Conservation (phyloP, 2,888 invertebrate genomes). For the Hemistola chrysoprasaria region DNA sequence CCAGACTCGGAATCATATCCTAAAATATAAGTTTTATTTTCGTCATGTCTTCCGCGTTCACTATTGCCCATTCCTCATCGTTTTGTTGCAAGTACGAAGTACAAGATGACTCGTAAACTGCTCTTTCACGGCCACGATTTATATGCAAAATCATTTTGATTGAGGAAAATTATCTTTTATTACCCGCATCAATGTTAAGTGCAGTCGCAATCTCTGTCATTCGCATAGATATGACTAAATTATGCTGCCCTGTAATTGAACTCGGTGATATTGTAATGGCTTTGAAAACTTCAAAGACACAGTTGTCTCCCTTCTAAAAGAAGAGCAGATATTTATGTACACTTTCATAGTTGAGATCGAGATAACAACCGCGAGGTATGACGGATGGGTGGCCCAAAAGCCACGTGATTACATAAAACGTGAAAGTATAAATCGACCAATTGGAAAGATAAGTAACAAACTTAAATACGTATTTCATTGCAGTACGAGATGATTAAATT, state of each 20-base stretch:
- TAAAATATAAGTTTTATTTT: slow-evolving; percentile 28
- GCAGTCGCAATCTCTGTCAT: slow-evolving; percentile 23
- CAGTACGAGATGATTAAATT: slow-evolving; percentile 37
- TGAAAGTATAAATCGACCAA: slow-evolving; percentile 68
- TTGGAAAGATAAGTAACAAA: slow-evolving; percentile 50
- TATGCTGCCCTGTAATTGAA: slow-evolving; percentile 26
- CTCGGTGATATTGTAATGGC: slow-evolving; percentile 19
- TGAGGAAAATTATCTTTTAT: slow-evolving; percentile 48
- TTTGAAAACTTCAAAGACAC: slow-evolving; percentile 23
- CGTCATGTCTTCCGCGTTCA: slow-evolving; percentile 30
- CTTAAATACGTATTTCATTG: slow-evolving; percentile 47
- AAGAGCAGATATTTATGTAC: slow-evolving; percentile 51
- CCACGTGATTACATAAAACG: slow-evolving; percentile 68
- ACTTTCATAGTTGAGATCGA: slow-evolving; percentile 65
- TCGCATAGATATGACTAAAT: slow-evolving; percentile 21
- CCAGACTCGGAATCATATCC: slow-evolving; percentile 18
- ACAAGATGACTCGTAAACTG: slow-evolving; percentile 37
- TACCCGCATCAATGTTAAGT: slow-evolving; percentile 39
- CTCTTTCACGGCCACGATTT: slow-evolving; percentile 37
- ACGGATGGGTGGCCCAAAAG: slow-evolving; percentile 63
- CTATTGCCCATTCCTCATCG: slow-evolving; percentile 26
- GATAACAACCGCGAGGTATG: slow-evolving; percentile 62
- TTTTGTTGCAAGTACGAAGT: slow-evolving; percentile 29
- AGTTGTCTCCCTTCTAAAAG: slow-evolving; percentile 52
- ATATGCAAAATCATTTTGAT: slow-evolving; percentile 47